phyloP scores from a whole-genome alignment of 2,113 vertebrate genomes.

The Ariopsis seemanni region DNA sequence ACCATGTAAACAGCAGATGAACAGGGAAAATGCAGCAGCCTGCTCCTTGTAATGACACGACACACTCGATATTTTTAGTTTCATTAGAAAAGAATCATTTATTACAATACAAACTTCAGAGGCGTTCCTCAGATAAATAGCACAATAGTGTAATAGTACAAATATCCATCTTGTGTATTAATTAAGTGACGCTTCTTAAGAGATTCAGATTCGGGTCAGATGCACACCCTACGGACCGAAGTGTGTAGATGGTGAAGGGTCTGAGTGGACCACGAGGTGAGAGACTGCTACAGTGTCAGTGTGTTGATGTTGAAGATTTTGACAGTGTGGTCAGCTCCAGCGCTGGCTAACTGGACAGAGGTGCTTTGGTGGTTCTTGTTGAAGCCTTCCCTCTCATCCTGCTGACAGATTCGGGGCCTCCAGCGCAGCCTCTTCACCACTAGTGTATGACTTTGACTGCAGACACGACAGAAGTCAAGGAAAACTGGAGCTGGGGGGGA shows the following conservation, averaged over 20 bases:
- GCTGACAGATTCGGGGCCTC: constrained; percentile 76
- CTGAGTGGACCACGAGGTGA: not conserved
- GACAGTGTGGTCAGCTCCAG: constrained; percentile 86
- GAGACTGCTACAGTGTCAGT: constrained; percentile 52
- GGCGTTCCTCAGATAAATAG: constrained; percentile 19
- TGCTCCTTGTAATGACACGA: not conserved
- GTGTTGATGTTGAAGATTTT: constrained; percentile 88
- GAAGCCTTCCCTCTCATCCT: constrained; percentile 33
- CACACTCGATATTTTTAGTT: not conserved
- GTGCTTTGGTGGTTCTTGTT: constrained; percentile 65
- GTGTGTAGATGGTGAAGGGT: constrained; percentile 1
- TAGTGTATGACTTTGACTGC: constrained; percentile 88
- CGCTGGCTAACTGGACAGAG: constrained; percentile 90
- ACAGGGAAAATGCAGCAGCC: not conserved
- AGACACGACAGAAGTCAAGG: constrained; percentile 62
- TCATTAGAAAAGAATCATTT: constrained; percentile 36
- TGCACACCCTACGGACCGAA: not conserved
- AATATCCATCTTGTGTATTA: not conserved
- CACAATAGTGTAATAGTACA: not conserved
- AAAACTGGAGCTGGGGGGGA: constrained; percentile 47
- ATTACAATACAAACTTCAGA: constrained; percentile 27
- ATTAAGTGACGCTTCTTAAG: not conserved
- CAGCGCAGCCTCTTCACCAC: constrained; percentile 86
- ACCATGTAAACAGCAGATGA: not conserved
- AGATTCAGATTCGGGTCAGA: not conserved